Evolutionary conservation across 2,888 invertebrate species (phyloP).

Genomic region (Drosophila borborema): DNA sequence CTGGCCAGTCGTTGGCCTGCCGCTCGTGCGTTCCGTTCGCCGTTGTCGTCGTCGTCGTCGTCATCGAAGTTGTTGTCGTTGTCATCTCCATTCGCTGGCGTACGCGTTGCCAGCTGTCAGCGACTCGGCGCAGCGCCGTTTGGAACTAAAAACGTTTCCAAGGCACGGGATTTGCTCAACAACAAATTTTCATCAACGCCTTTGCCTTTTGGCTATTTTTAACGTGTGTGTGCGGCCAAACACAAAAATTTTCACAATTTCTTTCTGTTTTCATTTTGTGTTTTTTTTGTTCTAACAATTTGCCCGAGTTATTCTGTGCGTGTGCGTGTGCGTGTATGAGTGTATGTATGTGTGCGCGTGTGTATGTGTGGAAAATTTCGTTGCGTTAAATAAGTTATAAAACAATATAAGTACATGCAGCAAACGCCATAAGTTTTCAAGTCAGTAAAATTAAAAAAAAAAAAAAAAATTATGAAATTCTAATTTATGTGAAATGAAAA

Average conservation of each 20-base stretch:
- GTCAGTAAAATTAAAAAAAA: slow-evolving; percentile 6
- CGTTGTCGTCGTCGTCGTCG: slow-evolving; percentile 3
- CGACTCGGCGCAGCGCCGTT: slow-evolving; percentile 54
- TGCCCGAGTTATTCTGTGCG: slow-evolving; percentile 60
- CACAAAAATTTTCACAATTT: slow-evolving; percentile 51
- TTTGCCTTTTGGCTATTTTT: slow-evolving; percentile 72
- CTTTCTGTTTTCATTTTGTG: neutral
- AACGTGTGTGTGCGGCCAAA: slow-evolving; percentile 63
- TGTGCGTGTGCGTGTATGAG: slow-evolving; percentile 12
- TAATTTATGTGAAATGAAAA: neutral
- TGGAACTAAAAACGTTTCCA: slow-evolving; percentile 68
- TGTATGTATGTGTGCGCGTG: slow-evolving; percentile 13
- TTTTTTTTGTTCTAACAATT: slow-evolving; percentile 58
- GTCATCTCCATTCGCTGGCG: slow-evolving; percentile 58
- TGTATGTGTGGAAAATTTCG: slow-evolving; percentile 59
- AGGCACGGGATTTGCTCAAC: slow-evolving; percentile 68
- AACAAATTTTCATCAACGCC: slow-evolving; percentile 43
- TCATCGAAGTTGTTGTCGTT: slow-evolving; percentile 33
- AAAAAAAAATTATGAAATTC: neutral
- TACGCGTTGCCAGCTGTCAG: slow-evolving; percentile 64
- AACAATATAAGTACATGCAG: slow-evolving; percentile 50
- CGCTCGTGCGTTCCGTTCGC: slow-evolving; percentile 72
- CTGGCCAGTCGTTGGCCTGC: slow-evolving; percentile 69
- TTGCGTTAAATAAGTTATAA: slow-evolving; percentile 72
- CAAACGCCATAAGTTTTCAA: slow-evolving; percentile 25